A percentile compares a stretch with the other conserved stretches of the same genome.
Conservation (phyloP, 2,113 vertebrate genomes). For the Lagenorhynchus albirostris region DNA sequence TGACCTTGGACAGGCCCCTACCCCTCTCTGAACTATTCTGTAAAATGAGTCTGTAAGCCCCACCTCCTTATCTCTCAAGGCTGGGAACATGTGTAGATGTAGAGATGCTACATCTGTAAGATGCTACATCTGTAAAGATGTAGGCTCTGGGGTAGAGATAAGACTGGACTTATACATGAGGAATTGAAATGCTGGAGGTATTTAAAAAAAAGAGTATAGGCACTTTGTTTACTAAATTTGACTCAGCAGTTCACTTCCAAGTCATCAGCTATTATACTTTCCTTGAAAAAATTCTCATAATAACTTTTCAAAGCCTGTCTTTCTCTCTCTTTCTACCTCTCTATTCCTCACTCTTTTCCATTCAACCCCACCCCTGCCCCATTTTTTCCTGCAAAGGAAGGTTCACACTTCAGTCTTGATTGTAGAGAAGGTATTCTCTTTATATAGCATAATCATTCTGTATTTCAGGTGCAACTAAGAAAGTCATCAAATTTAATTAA, state of each 20-base stretch:
- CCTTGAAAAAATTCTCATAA: not conserved
- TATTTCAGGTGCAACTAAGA: not conserved
- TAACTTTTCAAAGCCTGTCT: not conserved
- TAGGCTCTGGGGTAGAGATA: not conserved
- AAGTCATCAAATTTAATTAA: not conserved
- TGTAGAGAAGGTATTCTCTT: not conserved
- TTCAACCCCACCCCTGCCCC: rapidly evolving
- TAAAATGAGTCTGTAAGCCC: not conserved
- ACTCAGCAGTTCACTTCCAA: not conserved
- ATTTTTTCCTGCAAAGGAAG: not conserved
- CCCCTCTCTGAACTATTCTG: not conserved
- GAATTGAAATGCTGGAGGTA: not conserved
- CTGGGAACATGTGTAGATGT: not conserved
- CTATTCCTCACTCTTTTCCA: not conserved
- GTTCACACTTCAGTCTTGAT: not conserved
- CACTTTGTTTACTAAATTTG: not conserved
- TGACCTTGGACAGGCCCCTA: not conserved
- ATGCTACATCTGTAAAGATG: not conserved
- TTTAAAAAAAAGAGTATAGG: not conserved
- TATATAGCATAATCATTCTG: not conserved
- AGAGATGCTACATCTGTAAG: not conserved
- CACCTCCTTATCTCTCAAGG: not conserved
- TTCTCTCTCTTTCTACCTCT: not conserved
- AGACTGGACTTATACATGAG: not conserved
- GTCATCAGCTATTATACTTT: not conserved